Base-by-base conservation (phyloP, 1,140 invertebrate genomes). In the Bilobella aurantiaca region DNA sequence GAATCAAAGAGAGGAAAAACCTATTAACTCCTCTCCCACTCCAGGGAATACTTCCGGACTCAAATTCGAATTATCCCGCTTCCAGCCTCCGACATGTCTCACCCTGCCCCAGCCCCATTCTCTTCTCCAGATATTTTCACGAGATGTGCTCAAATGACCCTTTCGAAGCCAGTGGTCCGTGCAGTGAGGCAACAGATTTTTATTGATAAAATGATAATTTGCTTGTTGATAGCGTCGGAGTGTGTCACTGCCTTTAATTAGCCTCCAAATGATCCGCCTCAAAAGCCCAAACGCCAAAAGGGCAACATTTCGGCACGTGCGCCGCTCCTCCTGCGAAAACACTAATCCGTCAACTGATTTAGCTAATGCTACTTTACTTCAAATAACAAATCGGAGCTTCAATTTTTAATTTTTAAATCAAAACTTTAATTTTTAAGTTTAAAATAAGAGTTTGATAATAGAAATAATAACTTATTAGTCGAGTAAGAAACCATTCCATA, bases 131-230 rank as follows among this genome's bases (percentile, higher is more conserved):
- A 42, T 8, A 42, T 42, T 18, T 12, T 42, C 34, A 42, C n/a
- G n/a, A n/a, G n/a, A n/a, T n/a, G n/a, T n/a, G n/a, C n/a, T 42
- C 34, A 42, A 12, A 8, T 18, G 8, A 42, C 34, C 34, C 8
- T 8, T 12, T 8, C 8, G 18, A 18, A 12, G 34, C 18, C 34
- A 18, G 18, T 8, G 34, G 34, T 12, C 34, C 8, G 8, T 8
- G 34, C 8, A 42, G 8, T 42, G 8, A 8, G 34, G 23, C 5
- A 23, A 53, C 5, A 53, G 49, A 53, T 53, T 53, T 53, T 53
- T 53, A 53, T 53, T 53, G 49, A 53, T 53, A 53, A 53, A 53
- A 53, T 53, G 49, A 53, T 53, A 53, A 53, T 53, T 53, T 12
- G 8, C 8, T 42, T 42, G 49, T 12, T 53, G 49, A 53, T 53